Evolutionary conservation across 1,140 invertebrate species (phyloP), one percentile per base, ranked within the genome.

Genomic region (Cotesia vestalis): DNA sequence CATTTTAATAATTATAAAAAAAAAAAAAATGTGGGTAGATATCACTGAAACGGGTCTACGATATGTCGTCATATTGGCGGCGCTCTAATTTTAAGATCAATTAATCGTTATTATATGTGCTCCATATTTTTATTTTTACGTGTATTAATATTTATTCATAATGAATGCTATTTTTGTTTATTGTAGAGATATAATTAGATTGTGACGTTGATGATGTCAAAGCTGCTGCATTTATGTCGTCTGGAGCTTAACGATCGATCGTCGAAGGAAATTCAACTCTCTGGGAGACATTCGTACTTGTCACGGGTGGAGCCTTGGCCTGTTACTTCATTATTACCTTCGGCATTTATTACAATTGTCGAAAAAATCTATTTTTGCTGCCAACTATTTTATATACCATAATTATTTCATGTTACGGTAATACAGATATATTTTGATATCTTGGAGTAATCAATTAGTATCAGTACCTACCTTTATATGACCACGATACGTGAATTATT

Each of bases 241-340:
- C 52, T 67, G 66, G 46, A 53, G 34, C 66, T 27, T 3, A 67
- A 35, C 66, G 66, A 67, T 67, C 66, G 66, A 67, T 67, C 62
- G 62, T 46, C 51, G 20, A 53, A 51, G 66, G 66, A 67, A 51
- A 34, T 40, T 27, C 11, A 9, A 46, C 40, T 27, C 38, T 64
- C 20, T 12, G 35, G 66, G 52, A 55, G 66, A 67, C 66, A 53
- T 67, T 67, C 27, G 40, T 40, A 52, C 17, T 20, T 38, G 40
- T 64, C 66, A 35, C 34, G 66, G 66, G 66, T 27, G 66, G 66
- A 67, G 66, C 66, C 66, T 67, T 67, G 66, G 66, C 17, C 66
- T 20, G 34, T 67, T 53, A 55, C 14, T 20, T 64, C 20, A 20
- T 3, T 12, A 6, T 11, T 67, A 35, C 51, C 20, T 34, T 17